A percentile compares a stretch with the other conserved stretches of the same genome.
These are phyloP conservation scores for Pelagia noctiluca DNA, from an alignment of 30 jellyfish, hydroid and myxozoan species.

Conservation along the genomic window DNA sequence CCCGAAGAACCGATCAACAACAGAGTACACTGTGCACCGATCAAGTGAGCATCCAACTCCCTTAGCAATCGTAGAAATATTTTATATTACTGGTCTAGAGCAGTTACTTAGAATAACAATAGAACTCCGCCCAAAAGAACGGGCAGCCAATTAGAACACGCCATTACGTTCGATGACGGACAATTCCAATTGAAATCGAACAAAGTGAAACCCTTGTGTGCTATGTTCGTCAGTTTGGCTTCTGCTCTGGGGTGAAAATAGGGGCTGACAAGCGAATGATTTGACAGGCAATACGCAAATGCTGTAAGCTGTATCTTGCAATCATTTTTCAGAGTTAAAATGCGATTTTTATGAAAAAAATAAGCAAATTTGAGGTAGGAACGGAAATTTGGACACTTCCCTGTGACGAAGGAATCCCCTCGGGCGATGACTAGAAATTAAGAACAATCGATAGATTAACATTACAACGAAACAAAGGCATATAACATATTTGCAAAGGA, in stretches of 20 bases:
- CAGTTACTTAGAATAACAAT: slow-evolving; percentile 80
- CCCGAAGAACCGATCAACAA: slow-evolving; percentile 63
- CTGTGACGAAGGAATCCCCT: slow-evolving; percentile 59
- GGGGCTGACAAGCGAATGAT: not conserved
- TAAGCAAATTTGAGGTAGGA: slow-evolving; percentile 25
- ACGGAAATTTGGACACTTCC: slow-evolving; percentile 29
- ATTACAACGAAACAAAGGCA: slow-evolving; percentile 53
- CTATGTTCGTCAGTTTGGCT: slow-evolving; percentile 58
- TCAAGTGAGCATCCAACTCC: slow-evolving; percentile 83
- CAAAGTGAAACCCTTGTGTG: slow-evolving; percentile 53
- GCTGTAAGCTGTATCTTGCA: slow-evolving; percentile 18
- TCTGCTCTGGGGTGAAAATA: slow-evolving; percentile 37
- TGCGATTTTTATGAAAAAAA: slow-evolving; percentile 24
- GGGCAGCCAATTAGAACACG: slow-evolving; percentile 73
- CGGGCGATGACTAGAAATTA: slow-evolving; percentile 42
- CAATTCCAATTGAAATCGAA: slow-evolving; percentile 64
- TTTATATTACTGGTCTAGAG: slow-evolving; percentile 71
- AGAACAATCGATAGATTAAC: slow-evolving; percentile 58
- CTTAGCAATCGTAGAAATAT: slow-evolving; percentile 46
- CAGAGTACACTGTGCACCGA: slow-evolving; percentile 76
- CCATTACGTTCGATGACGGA: slow-evolving; percentile 77
- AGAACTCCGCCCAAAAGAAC: slow-evolving; percentile 77
- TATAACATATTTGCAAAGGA: slow-evolving; percentile 69
- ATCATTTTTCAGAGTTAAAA: not conserved
- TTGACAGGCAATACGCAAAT: not conserved